Evolutionary conservation across 1,140 invertebrate genomes (phyloP).

Genomic region (Geopemphigus sp.): DNA sequence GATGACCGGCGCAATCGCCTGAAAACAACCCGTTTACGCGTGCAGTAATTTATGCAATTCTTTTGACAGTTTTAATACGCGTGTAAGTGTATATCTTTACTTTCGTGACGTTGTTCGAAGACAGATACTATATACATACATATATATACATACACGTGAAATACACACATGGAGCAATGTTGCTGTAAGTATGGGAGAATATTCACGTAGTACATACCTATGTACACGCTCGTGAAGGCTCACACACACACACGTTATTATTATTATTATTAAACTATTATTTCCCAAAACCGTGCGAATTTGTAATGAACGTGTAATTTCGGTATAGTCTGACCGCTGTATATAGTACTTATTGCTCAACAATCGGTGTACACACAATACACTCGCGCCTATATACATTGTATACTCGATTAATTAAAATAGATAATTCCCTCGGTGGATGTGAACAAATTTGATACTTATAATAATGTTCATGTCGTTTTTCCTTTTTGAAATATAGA

Average conservation of each 20-base stretch:
- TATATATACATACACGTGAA: background rate
- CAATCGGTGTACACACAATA: background rate
- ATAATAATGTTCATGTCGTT: background rate
- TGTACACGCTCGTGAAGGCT: too few species aligned
- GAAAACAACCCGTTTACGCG: slow-evolving; percentile 11
- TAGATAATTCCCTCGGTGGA: background rate
- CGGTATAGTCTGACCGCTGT: background rate
- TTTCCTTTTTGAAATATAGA: slow-evolving; percentile 14
- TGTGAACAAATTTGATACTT: slow-evolving; percentile 21
- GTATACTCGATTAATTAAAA: background rate
- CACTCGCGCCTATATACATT: background rate
- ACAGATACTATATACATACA: background rate
- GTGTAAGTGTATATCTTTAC: slow-evolving; percentile 32
- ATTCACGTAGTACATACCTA: background rate
- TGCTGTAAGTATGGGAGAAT: slow-evolving; percentile 13
- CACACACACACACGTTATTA: too few species aligned
- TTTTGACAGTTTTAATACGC: slow-evolving; percentile 28
- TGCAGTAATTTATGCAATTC: slow-evolving; percentile 25
- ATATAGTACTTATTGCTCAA: slow-evolving; percentile 7
- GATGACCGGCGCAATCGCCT: background rate
- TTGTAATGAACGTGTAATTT: slow-evolving; percentile 17
- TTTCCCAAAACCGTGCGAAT: slow-evolving; percentile 17
- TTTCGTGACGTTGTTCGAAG: slow-evolving; percentile 31
- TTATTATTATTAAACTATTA: background rate
- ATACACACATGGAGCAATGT: background rate